Evolutionary conservation across 2,113 vertebrate species (phyloP), one percentile per base, ranked within the genome.

Genomic region (Mormyrus lacerda): DNA sequence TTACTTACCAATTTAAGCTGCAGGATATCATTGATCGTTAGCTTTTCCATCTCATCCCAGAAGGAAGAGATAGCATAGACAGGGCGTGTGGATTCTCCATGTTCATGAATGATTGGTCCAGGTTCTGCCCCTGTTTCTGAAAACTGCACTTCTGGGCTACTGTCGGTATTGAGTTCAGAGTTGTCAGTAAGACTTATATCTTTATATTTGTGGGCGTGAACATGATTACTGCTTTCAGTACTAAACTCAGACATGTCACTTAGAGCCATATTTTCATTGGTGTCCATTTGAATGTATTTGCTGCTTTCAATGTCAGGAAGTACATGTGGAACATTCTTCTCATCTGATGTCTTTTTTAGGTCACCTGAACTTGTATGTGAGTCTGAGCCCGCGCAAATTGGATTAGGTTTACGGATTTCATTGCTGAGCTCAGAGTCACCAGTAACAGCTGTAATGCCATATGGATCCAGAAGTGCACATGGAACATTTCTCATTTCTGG

Each of bases 41-140:
- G 45, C 91, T 95, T 96, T 92, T 96, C 95, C 95, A 96, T 95
- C 91, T 96, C 95, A 42, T 96, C 93, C 96, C 96, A 96, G 89
- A 96, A 96, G 10, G 93, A 91, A 45, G 95, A 96, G 88, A 96
- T 95, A 27, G 95, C 94, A 15, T 92, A 96, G 69, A 96, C 92
- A 0, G 94, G 93, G 24, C 50, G 93, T 88, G 88, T 27, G 69
- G 91, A 85, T n/a, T 92, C 93, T 2, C 47, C 65, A 44, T 79
- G 51, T 45, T 65, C 31, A 42, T 42, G 17, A 17, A 31, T n/a
- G 13, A 9, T 15, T 65, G 31, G 47, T 83, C n/a, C 47, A 55
- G 24, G 39, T 47, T 24, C 76, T 73, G 24, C 47, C 47, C 87
- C 90, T 39, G n/a, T 50, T 21, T 27, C 2, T 47, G 51, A 24